These are phyloP conservation scores for Austrolebias charrua DNA, from an alignment of 2,797 vertebrate genomes.

Conservation along the genomic window DNA sequence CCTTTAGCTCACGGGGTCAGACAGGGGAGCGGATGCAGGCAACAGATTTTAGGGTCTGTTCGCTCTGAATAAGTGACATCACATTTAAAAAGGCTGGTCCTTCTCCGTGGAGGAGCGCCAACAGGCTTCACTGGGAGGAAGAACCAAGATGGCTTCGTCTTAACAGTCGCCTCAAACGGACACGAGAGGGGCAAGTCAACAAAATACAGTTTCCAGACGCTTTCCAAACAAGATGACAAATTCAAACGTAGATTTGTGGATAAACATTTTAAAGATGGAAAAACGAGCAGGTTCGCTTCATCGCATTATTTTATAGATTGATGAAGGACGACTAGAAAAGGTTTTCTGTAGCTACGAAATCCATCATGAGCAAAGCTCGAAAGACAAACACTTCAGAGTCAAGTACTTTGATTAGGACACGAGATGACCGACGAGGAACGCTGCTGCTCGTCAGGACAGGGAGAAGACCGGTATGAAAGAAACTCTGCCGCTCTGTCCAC, in stretches of 20 bases:
- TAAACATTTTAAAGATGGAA: too few species aligned
- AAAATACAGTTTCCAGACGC: conserved; percentile 31
- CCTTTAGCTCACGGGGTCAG: conserved; percentile 7
- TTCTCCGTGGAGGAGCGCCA: conserved; percentile 33
- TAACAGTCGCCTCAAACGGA: conserved; percentile 70
- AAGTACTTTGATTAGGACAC: neutral
- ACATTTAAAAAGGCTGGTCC: conserved; percentile 66
- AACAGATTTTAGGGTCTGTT: conserved; percentile 31
- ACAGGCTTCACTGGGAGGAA: conserved; percentile 37
- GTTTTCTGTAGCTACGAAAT: conserved; percentile 47
- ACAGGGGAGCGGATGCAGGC: conserved; percentile 28
- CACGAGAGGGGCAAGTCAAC: conserved; percentile 37
- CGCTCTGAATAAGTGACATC: conserved; percentile 60
- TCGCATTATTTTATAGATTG: too few species aligned
- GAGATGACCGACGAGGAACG: conserved; percentile 34
- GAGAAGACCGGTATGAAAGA: conserved; percentile 24
- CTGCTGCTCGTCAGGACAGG: conserved; percentile 21
- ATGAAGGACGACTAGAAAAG: too few species aligned
- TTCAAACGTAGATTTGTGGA: too few species aligned
- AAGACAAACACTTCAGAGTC: conserved; percentile 42
- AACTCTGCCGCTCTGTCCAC: conserved; percentile 42
- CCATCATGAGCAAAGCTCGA: conserved; percentile 28
- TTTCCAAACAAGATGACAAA: neutral
- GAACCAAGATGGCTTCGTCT: conserved; percentile 67
- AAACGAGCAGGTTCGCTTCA: too few species aligned